Evolutionary conservation across 2,888 invertebrate genomes (phyloP).

Genomic region (Ceramica pisi): DNA sequence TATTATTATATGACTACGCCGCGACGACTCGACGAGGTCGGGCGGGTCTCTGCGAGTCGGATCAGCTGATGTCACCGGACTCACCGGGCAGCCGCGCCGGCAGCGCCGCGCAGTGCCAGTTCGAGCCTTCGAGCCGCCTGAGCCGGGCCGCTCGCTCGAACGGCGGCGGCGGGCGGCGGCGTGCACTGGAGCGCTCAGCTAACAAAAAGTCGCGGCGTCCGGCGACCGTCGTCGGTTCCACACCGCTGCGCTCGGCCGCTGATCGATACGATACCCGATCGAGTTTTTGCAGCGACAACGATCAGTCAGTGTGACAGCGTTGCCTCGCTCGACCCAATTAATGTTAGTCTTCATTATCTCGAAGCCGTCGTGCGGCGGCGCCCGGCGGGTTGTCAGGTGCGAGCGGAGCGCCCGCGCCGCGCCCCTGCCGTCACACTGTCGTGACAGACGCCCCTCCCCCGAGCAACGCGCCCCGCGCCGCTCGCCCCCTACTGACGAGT

Average conservation of each 20-base stretch:
- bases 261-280: constrained; percentile 50
- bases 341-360: constrained; percentile 63
- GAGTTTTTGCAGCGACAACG: constrained; percentile 56
- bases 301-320: constrained; percentile 53
- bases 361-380: constrained; percentile 34
- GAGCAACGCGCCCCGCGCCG: too few species aligned
- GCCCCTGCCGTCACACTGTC: too few species aligned
- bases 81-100: background rate
- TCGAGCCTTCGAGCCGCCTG: too few species aligned
- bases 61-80: background rate
- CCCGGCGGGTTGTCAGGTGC: constrained; percentile 35
- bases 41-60: background rate
- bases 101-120: background rate
- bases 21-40: background rate
- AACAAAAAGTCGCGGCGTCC: constrained; percentile 12
- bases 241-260: constrained; percentile 28
- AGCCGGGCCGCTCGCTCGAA: background rate
- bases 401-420: background rate
- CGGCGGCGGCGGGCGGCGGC: too few species aligned
- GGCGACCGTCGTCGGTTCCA: constrained; percentile 8
- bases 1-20: too few species aligned
- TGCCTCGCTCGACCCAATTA: constrained; percentile 63
- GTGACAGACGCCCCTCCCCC: too few species aligned
- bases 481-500: constrained; percentile 3
- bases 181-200: constrained; percentile 23